A percentile compares a stretch with the other conserved stretches of the same genome.
Evolutionary conservation across 2,797 vertebrate genomes (phyloP).

Genomic region (Gallinago stenura): DNA sequence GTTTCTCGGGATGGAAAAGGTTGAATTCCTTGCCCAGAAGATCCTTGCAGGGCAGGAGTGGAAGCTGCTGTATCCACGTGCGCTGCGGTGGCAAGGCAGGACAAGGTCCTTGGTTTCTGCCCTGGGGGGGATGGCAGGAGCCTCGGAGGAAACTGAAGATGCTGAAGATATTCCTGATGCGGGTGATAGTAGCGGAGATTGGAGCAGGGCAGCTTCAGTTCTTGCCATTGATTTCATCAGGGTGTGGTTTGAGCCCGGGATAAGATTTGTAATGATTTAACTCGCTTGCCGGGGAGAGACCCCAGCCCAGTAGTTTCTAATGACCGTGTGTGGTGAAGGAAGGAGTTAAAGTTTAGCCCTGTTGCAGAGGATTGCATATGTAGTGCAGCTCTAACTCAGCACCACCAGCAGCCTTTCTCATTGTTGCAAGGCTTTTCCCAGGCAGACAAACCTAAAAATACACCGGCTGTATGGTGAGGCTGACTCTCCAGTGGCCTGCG

Average conservation of each 20-base stretch:
- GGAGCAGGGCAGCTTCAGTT: not conserved
- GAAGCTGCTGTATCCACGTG: not conserved
- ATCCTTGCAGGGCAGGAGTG: not conserved
- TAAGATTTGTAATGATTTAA: constrained; percentile 34
- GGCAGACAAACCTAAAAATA: constrained; percentile 62
- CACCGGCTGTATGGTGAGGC: not conserved
- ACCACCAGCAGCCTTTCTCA: constrained; percentile 28
- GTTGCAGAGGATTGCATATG: not conserved
- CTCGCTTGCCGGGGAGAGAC: not conserved
- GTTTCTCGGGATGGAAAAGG: not conserved
- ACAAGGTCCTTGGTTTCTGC: not conserved
- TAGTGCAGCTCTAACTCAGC: not conserved
- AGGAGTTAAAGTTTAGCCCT: constrained; percentile 60
- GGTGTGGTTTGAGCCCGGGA: not conserved
- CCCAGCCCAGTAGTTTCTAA: not conserved
- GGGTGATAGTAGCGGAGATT: not conserved
- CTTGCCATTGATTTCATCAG: constrained; percentile 13
- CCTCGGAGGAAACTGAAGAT: not conserved
- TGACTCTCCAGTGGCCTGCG: constrained; percentile 11
- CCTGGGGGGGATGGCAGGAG: not conserved
- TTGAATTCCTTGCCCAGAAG: not conserved
- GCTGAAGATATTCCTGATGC: not conserved
- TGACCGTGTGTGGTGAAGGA: not conserved
- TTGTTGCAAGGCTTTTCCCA: constrained; percentile 53
- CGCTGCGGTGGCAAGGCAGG: not conserved